phyloP scores from a whole-genome alignment of 2,113 vertebrate species.

The Apteryx mantelli region DNA sequence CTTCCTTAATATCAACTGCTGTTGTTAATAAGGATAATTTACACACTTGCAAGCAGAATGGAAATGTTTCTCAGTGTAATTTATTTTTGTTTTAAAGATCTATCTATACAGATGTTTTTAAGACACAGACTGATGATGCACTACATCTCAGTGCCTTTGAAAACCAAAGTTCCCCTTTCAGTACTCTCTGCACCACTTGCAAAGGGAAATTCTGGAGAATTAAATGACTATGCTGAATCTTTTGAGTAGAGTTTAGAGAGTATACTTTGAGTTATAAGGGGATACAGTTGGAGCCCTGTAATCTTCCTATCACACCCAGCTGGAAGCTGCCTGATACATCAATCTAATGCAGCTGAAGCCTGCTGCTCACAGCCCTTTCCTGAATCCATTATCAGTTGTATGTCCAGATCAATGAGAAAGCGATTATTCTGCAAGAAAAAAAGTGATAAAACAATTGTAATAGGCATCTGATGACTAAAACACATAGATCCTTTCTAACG shows the following conservation, averaged over 20 bases:
- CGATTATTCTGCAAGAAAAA: neutral
- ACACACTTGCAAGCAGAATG: neutral
- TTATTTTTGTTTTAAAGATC: neutral
- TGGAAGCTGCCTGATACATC: conserved; percentile 52
- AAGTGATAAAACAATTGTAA: conserved; percentile 49
- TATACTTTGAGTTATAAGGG: neutral
- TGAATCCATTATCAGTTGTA: neutral
- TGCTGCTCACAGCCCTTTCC: conserved; percentile 29
- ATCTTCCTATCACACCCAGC: conserved; percentile 63
- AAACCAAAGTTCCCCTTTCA: neutral
- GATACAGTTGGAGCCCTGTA: conserved; percentile 45
- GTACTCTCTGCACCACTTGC: neutral
- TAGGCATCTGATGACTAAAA: conserved; percentile 31
- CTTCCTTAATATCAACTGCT: neutral
- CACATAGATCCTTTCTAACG: neutral
- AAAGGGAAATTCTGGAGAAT: neutral
- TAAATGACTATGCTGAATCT: neutral
- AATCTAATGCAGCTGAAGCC: conserved; percentile 33
- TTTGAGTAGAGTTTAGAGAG: neutral
- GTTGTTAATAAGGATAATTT: neutral
- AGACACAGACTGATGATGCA: rapidly evolving
- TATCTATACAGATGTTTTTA: neutral
- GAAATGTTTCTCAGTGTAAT: neutral
- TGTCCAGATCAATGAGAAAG: conserved; percentile 53
- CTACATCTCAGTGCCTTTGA: neutral